These are phyloP conservation scores for Dryobotodes eremita DNA, from an alignment of 2,888 invertebrate species.

Conservation along the genomic window DNA sequence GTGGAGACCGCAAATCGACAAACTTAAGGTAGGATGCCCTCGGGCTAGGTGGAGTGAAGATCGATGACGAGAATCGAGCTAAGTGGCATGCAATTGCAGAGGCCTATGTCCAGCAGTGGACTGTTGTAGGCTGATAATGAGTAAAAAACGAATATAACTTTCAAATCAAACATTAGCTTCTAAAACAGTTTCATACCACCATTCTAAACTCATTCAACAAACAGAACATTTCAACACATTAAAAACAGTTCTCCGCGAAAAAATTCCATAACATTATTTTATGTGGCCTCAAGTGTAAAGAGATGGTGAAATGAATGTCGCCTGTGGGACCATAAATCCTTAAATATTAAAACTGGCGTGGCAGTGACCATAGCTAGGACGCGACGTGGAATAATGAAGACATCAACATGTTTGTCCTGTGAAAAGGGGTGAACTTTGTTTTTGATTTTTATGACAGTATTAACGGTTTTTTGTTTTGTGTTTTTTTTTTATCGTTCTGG, in stretches of 20 bases:
- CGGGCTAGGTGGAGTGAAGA: too few relatives aligned
- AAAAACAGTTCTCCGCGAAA: slow-evolving; percentile 64
- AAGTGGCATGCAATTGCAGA: too few relatives aligned
- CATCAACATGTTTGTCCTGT: slow-evolving; percentile 66
- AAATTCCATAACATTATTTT: slow-evolving; percentile 65
- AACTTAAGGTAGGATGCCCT: too few relatives aligned
- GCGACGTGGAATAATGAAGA: slow-evolving; percentile 77
- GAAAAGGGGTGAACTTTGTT: slow-evolving; percentile 65
- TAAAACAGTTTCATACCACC: not conserved
- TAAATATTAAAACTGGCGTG: slow-evolving; percentile 86
- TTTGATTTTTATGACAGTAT: slow-evolving; percentile 52
- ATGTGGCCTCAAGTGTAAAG: slow-evolving; percentile 77
- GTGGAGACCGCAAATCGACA: too few relatives aligned
- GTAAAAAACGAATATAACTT: not conserved
- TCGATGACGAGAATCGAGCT: too few relatives aligned
- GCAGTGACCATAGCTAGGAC: slow-evolving; percentile 75
- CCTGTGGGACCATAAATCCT: slow-evolving; percentile 86
- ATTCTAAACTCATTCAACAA: slow-evolving; percentile 22
- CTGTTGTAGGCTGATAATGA: not conserved
- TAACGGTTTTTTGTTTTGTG: slow-evolving; percentile 22
- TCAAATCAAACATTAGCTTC: not conserved
- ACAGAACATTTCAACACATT: slow-evolving; percentile 59
- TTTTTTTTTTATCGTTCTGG: slow-evolving; percentile 10
- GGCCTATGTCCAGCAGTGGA: too few relatives aligned
- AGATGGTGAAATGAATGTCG: slow-evolving; percentile 84